Evolutionary conservation across 2,888 invertebrate genomes (phyloP).

Genomic region (Lepidochrysops patricia): DNA sequence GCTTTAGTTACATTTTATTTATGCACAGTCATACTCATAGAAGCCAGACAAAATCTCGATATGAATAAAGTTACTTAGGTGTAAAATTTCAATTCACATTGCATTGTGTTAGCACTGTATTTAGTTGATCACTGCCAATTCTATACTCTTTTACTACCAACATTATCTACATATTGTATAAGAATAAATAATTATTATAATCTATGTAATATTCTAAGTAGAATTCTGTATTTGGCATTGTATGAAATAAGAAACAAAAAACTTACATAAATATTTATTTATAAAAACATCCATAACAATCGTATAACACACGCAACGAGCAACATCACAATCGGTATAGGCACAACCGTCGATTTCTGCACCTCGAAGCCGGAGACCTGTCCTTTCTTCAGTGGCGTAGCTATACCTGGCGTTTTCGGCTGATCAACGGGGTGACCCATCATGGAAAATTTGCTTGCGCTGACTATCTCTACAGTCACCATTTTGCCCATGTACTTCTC

Average conservation of each 20-base stretch:
- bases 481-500: conserved; percentile 87
- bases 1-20: too few relatives aligned
- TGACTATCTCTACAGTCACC: conserved; percentile 82
- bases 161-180: too few relatives aligned
- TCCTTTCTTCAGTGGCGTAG: conserved; percentile 70
- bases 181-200: too few relatives aligned
- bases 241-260: background rate
- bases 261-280: conserved; percentile 18
- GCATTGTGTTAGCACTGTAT: too few relatives aligned
- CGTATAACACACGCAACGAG: conserved; percentile 55
- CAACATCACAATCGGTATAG: conserved; percentile 46
- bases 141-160: too few relatives aligned
- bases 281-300: conserved; percentile 58
- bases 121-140: too few relatives aligned
- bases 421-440: conserved; percentile 77
- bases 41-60: too few relatives aligned
- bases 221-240: too few relatives aligned
- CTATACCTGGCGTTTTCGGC: conserved; percentile 69
- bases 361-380: conserved; percentile 64
- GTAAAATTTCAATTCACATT: too few relatives aligned
- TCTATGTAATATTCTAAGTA: too few relatives aligned
- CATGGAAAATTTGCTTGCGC: conserved; percentile 86
- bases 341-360: conserved; percentile 33
- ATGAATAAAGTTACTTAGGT: too few relatives aligned
- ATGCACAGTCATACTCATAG: too few relatives aligned